A percentile compares a stretch with the other conserved stretches of the same genome.
phyloP scores from a whole-genome alignment of 2,113 vertebrate genomes.

The Thunnus thynnus region DNA sequence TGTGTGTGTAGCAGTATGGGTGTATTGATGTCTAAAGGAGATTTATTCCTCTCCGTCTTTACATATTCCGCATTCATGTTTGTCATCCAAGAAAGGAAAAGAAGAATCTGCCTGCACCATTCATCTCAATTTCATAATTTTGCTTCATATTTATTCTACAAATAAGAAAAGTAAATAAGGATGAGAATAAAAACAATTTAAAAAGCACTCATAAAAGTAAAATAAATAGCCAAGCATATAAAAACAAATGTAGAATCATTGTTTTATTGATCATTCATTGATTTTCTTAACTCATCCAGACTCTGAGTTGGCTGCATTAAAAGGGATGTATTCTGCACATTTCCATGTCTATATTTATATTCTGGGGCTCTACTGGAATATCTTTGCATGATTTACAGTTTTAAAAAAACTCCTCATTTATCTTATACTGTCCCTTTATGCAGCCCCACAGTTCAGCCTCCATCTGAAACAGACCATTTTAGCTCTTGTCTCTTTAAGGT shows the following conservation, averaged over 20 bases:
- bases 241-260: neutral
- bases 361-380: too few species aligned
- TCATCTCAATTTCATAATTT: neutral
- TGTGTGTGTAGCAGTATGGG: neutral
- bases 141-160: neutral
- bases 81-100: neutral
- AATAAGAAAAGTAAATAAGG: neutral
- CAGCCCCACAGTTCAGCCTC: too few species aligned
- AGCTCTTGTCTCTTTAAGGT: too few species aligned
- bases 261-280: too few species aligned
- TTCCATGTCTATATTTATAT: too few species aligned
- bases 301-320: neutral
- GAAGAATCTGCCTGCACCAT: neutral
- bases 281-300: neutral
- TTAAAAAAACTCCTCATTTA: too few species aligned
- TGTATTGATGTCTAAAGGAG: neutral
- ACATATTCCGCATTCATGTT: neutral
- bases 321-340: too few species aligned
- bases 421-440: too few species aligned
- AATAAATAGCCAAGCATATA: neutral
- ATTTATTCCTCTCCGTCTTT: neutral
- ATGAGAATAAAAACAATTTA: neutral
- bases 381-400: too few species aligned
- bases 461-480: too few species aligned
- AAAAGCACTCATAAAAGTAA: neutral